A percentile compares a stretch with the other conserved stretches of the same genome.
These are phyloP conservation scores for Adineta ricciae DNA, from an alignment of 2,888 invertebrate genomes.

Conservation along the genomic window DNA sequence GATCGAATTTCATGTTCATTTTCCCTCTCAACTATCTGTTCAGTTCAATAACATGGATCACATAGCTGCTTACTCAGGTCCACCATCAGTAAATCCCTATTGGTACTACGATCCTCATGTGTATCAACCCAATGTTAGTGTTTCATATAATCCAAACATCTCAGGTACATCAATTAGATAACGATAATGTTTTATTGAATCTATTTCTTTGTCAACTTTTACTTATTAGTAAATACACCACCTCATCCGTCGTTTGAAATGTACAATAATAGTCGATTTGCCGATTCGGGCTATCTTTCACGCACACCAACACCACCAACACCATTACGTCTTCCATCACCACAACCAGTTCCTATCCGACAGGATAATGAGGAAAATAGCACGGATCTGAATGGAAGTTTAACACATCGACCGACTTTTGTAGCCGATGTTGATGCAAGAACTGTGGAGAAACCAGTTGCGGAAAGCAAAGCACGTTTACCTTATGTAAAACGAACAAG, in stretches of 20 bases:
- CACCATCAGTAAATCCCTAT: neutral
- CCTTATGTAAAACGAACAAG: neutral
- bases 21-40: neutral
- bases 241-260: neutral
- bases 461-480: neutral
- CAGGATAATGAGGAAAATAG: too few species aligned
- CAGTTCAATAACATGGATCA: neutral
- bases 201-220: too few species aligned
- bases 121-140: neutral
- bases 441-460: neutral
- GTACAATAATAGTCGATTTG: neutral
- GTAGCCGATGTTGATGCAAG: neutral
- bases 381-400: too few species aligned
- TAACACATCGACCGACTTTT: too few species aligned
- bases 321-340: neutral
- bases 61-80: neutral
- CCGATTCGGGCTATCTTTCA: neutral
- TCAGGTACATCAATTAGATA: neutral
- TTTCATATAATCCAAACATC: neutral
- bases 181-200: too few species aligned
- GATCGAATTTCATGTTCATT: neutral
- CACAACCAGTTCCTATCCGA: neutral
- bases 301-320: neutral
- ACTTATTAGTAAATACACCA: neutral
- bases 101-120: neutral